Evolutionary conservation across 2,113 vertebrate species (phyloP).

Genomic region (Alexandromys fortis): DNA sequence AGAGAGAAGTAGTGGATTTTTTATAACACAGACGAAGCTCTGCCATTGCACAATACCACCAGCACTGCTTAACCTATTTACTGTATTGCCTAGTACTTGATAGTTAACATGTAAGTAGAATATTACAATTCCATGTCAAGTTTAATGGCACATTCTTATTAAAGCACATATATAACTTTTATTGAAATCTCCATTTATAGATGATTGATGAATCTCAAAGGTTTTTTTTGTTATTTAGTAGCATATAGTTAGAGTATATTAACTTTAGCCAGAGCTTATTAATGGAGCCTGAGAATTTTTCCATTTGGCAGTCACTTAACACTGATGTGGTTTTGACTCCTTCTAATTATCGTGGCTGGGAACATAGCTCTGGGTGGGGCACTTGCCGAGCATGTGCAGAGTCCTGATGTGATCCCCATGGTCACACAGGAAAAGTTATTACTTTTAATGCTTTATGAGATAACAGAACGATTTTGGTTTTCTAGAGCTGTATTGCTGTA

Average conservation of each 20-base stretch:
- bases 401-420: not conserved
- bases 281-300: slow-evolving; percentile 32
- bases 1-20: not conserved
- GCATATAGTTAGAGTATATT: not conserved
- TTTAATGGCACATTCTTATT: not conserved
- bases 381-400: not conserved
- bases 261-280: slow-evolving; percentile 30
- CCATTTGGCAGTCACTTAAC: slow-evolving; percentile 39
- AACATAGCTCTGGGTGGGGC: not conserved
- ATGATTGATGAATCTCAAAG: not conserved
- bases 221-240: slow-evolving; percentile 31
- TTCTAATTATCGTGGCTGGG: slow-evolving; percentile 40
- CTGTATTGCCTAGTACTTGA: not conserved
- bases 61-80: not conserved
- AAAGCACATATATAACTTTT: slow-evolving; percentile 16
- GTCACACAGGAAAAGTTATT: not conserved
- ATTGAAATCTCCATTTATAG: slow-evolving; percentile 30
- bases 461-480: not conserved
- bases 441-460: not conserved
- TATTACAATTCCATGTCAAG: not conserved
- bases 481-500: not conserved
- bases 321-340: not conserved
- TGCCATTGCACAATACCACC: not conserved
- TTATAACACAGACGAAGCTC: not conserved
- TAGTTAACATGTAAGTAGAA: not conserved